Base-by-base conservation (phyloP, 2,888 invertebrate species). In the Lasius fuliginosus region DNA sequence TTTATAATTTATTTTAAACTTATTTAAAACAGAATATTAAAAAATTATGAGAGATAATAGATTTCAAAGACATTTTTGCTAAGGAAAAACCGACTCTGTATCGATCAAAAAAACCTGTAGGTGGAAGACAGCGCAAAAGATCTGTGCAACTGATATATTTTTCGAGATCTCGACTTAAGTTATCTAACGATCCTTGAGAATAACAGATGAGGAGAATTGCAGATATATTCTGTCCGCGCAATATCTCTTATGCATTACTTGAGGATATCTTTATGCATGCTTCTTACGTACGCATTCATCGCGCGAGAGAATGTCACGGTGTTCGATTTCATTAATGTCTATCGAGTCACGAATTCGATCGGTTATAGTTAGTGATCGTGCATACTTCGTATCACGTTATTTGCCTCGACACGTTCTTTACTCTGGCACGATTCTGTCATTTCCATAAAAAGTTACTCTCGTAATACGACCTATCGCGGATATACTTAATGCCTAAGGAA, bases 381-480 rank as follows among this genome's bases (percentile, higher is more conserved):
- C 89, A 69, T 85, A 85, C 90, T 85, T 86, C 84, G 81, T 88
- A 88, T 90, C 89, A 89, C 87, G 36, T 91, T 90, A 90, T 92
- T 92, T 91, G 89, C 89, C 68, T 87, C 89, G 88, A 92, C 90
- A 91, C 88, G 88, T 87, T 87, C 85, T 84, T 87, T 79, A 67
- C 82, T 62, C 85, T 40, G 87, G 84, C 88, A 90, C 88, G 85
- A 87, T 92, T 89, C 89, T 89, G 88, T 91, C 90, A 87, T 90
- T 90, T 89, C 85, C 87, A 88, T 88, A 87, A 92, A 91, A 92
- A 88, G 74, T 82, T 68, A 73, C 42, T 86, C 71, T 33, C 1
- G 46, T 27, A 71, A 46, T 33, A 46, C 60, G 8, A 60, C 33
- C 23, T 46, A 9, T 58, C 15, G 58, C 33, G 56, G 3, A 23